These are phyloP conservation scores for Nemapogon koenigi DNA, from an alignment of 2,888 invertebrate species.

Conservation along the genomic window DNA sequence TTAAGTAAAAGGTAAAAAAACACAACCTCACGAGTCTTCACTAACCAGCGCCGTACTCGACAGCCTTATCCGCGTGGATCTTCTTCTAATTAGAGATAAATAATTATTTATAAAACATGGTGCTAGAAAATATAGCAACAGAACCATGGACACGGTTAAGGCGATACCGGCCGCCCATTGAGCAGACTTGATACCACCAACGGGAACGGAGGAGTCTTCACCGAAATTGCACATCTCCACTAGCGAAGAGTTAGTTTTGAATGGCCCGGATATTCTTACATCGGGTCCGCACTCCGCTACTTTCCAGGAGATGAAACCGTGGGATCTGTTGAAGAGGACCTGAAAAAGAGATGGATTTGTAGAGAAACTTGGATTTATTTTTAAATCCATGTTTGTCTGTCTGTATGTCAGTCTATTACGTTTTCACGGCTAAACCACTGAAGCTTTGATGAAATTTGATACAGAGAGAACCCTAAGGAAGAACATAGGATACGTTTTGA, in stretches of 20 bases:
- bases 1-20: neutral
- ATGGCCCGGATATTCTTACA: constrained; percentile 42
- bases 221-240: constrained; percentile 27
- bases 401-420: too few species aligned
- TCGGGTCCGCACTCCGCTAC: constrained; percentile 46
- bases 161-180: constrained; percentile 45
- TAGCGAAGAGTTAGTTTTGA: constrained; percentile 31
- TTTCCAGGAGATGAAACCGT: constrained; percentile 50
- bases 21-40: constrained; percentile 23
- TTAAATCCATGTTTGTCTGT: too few species aligned
- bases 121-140: constrained; percentile 39
- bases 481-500: too few species aligned
- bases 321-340: constrained; percentile 55
- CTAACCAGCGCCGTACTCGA: constrained; percentile 44
- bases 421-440: too few species aligned
- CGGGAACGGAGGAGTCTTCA: constrained; percentile 27
- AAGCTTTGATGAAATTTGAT: too few species aligned
- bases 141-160: constrained; percentile 31
- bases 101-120: constrained; percentile 32
- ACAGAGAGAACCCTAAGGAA: too few species aligned
- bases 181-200: constrained; percentile 38
- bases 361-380: too few species aligned
- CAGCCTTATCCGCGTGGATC: constrained; percentile 35
- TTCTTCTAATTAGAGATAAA: constrained; percentile 25
- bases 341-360: constrained; percentile 22